Percentiles rank a stretch among this genome's conserved stretches.
Evolutionary conservation across 1,140 invertebrate species (phyloP).

Genomic region (Conus betulinus): DNA sequence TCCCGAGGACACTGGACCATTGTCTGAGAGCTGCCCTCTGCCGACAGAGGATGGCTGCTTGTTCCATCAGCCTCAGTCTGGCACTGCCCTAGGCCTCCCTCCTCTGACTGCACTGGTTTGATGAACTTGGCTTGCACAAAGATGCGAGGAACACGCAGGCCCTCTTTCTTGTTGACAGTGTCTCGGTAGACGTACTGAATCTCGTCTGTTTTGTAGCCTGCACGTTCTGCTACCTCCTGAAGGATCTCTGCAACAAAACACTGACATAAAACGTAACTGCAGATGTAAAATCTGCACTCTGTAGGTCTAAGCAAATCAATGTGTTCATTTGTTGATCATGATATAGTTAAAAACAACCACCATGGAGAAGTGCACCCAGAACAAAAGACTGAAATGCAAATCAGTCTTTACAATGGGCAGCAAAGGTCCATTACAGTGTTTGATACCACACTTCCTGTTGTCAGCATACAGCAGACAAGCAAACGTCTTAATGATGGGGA

Average conservation of each 20-base stretch:
- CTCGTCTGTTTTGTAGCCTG: slow-evolving; percentile 81
- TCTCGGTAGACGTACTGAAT: slow-evolving; percentile 87
- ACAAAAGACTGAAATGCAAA: too few species aligned
- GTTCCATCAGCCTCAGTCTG: not conserved
- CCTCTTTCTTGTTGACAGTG: slow-evolving; percentile 94
- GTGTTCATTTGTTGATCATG: too few species aligned
- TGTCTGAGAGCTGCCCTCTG: not conserved
- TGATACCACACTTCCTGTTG: not conserved
- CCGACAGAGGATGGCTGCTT: not conserved
- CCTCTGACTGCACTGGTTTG: slow-evolving; percentile 49
- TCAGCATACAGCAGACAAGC: not conserved
- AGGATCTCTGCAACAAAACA: slow-evolving; percentile 63
- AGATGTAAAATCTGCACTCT: not conserved
- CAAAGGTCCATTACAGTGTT: not conserved
- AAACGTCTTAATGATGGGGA: not conserved
- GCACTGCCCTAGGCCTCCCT: not conserved
- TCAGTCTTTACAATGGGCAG: too few species aligned
- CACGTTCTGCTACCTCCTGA: slow-evolving; percentile 63
- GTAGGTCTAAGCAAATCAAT: not conserved
- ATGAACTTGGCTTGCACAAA: slow-evolving; percentile 94
- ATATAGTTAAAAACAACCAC: too few species aligned
- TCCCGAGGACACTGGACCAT: not conserved
- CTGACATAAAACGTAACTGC: slow-evolving; percentile 11
- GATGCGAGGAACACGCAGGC: slow-evolving; percentile 90
- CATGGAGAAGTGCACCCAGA: too few species aligned